Percentiles rank a stretch among this genome's conserved stretches.
Evolutionary conservation across 2,888 invertebrate species (phyloP).

Genomic region (Sepiola atlantica): DNA sequence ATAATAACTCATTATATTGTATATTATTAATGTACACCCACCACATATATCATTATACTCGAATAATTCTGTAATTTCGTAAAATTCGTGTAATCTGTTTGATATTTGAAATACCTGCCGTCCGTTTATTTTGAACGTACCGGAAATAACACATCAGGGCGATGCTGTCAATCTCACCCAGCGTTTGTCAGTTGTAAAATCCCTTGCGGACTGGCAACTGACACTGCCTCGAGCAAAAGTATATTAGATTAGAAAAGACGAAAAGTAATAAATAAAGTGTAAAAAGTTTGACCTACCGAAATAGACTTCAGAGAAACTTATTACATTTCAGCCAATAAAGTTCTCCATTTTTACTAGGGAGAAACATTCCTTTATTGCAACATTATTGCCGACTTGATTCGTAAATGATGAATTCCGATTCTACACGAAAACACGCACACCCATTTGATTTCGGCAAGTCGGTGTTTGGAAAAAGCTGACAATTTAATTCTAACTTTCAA

Average conservation of each 20-base stretch:
- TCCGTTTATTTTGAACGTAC: not conserved
- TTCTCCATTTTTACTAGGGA: not conserved
- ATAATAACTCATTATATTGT: too few species aligned
- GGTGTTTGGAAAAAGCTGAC: too few species aligned
- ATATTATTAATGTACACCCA: too few species aligned
- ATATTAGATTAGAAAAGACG: not conserved
- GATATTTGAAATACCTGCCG: too few species aligned
- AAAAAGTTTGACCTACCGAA: not conserved
- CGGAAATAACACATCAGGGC: not conserved
- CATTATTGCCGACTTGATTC: not conserved
- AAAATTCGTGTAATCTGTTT: too few species aligned
- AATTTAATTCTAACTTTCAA: too few species aligned
- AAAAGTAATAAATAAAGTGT: not conserved
- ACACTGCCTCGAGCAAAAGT: not conserved
- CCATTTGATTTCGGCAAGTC: too few species aligned
- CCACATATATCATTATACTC: too few species aligned
- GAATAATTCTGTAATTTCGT: too few species aligned
- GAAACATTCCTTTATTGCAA: not conserved
- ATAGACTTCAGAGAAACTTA: not conserved
- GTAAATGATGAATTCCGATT: not conserved
- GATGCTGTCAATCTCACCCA: not conserved
- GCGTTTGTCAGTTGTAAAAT: not conserved
- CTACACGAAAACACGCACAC: not conserved
- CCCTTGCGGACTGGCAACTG: not conserved
- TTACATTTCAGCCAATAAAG: not conserved